phyloP scores from a whole-genome alignment of 2,797 vertebrate species.

The Acanthurus tractus region DNA sequence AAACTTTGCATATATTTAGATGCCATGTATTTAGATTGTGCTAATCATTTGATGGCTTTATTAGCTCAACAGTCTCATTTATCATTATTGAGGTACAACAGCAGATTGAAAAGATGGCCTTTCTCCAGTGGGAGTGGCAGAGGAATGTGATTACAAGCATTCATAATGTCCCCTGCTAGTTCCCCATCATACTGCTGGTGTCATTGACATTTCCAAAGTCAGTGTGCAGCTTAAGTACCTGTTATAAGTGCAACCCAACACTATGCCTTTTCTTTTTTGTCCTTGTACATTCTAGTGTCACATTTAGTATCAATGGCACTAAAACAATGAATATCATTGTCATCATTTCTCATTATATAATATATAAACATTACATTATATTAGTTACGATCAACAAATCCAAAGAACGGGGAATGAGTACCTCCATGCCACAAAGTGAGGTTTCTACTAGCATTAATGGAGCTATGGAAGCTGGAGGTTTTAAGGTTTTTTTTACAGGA shows the following conservation, averaged over 20 bases:
- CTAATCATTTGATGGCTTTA: constrained; percentile 41
- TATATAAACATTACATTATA: not conserved
- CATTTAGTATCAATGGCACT: not conserved
- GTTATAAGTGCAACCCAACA: not conserved
- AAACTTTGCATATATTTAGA: not conserved
- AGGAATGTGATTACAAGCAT: constrained; percentile 46
- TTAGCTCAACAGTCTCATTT: constrained; percentile 43
- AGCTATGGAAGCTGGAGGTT: not conserved
- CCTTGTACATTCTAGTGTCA: not conserved
- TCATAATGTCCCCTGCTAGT: constrained; percentile 35
- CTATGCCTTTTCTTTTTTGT: not conserved
- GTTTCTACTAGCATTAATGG: not conserved
- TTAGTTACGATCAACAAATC: not conserved
- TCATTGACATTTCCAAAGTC: constrained; percentile 55
- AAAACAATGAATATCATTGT: not conserved
- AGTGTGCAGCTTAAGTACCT: constrained; percentile 19
- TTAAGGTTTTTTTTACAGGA: not conserved
- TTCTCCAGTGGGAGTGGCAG: constrained; percentile 51
- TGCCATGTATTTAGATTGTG: not conserved
- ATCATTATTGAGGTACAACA: constrained; percentile 48
- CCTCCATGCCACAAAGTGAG: not conserved
- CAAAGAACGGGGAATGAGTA: not conserved
- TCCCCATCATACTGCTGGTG: constrained; percentile 27
- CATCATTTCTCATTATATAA: not conserved
- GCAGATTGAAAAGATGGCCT: constrained; percentile 57